Base-by-base conservation (phyloP, 1,140 invertebrate genomes). In the Eubasilissa regina region DNA sequence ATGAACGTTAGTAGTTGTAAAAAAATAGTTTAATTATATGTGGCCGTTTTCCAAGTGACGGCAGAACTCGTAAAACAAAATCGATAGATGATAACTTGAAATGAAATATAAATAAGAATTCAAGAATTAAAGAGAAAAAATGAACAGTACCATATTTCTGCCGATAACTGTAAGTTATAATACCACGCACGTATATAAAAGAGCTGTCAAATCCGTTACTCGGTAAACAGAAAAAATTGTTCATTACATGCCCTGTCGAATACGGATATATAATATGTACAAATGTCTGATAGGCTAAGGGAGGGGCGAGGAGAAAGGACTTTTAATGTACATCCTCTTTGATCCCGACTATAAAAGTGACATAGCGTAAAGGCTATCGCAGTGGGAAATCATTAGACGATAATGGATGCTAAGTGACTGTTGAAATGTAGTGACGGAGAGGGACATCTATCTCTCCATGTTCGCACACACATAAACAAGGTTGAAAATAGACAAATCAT, bases 391-490 rank as follows among this genome's bases (percentile, higher is more conserved):
- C 56, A 43, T 58, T 60, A 48, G 45, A 25, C 62, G 75, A 77
- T 77, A 77, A 77, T 77, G 75, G 75, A 68, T 47, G 56, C 75
- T 77, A 77, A 77, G 75, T 66, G 60, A 68, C 47, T 66, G 62
- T 62, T 53, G 75, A 77, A 58, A 58, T 58, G 55, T 58, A 58
- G 55, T 7, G 55, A 21, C 21, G 17, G n/a, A 58, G 21, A 21
- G 15, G 55, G 17, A n/a, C 55, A 58, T 21, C 12, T 15, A 58
- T 56, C 55, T 58, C 55, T 9, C 8, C 21, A 58, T 11, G 55
- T 58, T 19, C 55, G 17, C 55, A 13, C 55, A 10, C 55, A 11
- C 13, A 58, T 58, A 21, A 15, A 9, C 0, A 19, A 21, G 17
- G 55, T 21, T 15, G 12, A 58, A 58, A 58, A 58, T 58, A 58